Evolutionary conservation across 2,888 invertebrate species (phyloP), one percentile per base, ranked within the genome.

Genomic region (Endotricha flammealis): DNA sequence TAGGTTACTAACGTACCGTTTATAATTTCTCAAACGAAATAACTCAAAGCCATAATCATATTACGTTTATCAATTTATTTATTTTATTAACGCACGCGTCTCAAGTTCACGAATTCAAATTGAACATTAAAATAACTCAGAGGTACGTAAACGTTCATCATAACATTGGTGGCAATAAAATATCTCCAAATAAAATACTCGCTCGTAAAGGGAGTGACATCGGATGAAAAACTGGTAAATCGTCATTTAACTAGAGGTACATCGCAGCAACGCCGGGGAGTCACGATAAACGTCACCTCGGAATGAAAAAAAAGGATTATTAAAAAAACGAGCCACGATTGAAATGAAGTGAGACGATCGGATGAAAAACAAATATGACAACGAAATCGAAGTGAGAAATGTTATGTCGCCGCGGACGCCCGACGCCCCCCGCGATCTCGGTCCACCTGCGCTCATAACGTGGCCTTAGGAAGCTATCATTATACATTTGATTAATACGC

Each of bases 381-480:
- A 78, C 78, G 72, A 37, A 78, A 78, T 79, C 76, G 74, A 81
- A 78, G 81, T 83, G 82, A 82, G 79, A 83, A 80, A 81, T 81
- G 75, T 68, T 70, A 70, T 74, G 81, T 81, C 71, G 67, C 59
- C 53, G 53, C 48, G 66, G 62, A 55, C 65, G 64, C 80, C 80
- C 77, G 62, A 55, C 65, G 64, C 80, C 80, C 77, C 78, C 78
- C 76, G 77, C 66, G 68, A 64, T 50, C 70, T 48, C 36, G 50
- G 41, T 48, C 50, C 51, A 39, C 57, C 57, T 56, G 44, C 52
- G 38, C 41, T 42, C 53, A 48, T n/a, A n/a, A n/a, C 38, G 48
- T 53, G 42, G 47, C 53, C 54, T 49, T 46, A 47, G 48, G 42
- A 46, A 53, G 58, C 61, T 64, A 67, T 72, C 75, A 68, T 76